Evolutionary conservation across 2,797 vertebrate genomes (phyloP).

Genomic region (Poeciliopsis presidionis): DNA sequence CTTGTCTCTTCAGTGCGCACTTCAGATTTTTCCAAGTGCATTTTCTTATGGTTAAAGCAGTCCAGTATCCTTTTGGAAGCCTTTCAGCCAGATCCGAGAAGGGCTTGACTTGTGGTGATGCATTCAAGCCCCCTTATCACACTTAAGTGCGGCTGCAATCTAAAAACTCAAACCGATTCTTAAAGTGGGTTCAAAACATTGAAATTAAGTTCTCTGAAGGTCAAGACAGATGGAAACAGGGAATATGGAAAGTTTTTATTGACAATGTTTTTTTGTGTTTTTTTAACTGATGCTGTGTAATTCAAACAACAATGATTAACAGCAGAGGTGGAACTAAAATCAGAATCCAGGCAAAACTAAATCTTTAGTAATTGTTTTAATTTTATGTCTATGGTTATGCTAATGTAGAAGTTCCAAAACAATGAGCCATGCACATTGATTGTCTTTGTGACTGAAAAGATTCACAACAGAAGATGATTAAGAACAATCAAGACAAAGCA

Average conservation of each 20-base stretch:
- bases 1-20: slow-evolving; percentile 43
- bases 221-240: slow-evolving; percentile 12
- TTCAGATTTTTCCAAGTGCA: slow-evolving; percentile 56
- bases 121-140: slow-evolving; percentile 55
- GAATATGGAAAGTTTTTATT: neutral
- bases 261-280: neutral
- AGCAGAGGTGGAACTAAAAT: neutral
- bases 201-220: slow-evolving; percentile 37
- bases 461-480: slow-evolving; percentile 39
- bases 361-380: neutral
- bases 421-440: neutral
- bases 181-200: slow-evolving; percentile 12
- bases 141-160: slow-evolving; percentile 46
- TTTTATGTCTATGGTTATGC: neutral
- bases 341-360: neutral
- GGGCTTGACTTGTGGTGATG: slow-evolving; percentile 42
- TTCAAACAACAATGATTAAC: neutral
- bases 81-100: slow-evolving; percentile 36
- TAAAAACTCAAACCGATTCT: slow-evolving; percentile 35
- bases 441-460: slow-evolving; percentile 6
- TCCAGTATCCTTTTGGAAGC: slow-evolving; percentile 24
- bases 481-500: slow-evolving; percentile 33
- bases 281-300: neutral
- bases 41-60: slow-evolving; percentile 57
- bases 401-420: neutral